A percentile compares a stretch with the other conserved stretches of the same genome.
Evolutionary conservation across 2,797 vertebrate genomes (phyloP).

Genomic region (Sardinella longiceps): DNA sequence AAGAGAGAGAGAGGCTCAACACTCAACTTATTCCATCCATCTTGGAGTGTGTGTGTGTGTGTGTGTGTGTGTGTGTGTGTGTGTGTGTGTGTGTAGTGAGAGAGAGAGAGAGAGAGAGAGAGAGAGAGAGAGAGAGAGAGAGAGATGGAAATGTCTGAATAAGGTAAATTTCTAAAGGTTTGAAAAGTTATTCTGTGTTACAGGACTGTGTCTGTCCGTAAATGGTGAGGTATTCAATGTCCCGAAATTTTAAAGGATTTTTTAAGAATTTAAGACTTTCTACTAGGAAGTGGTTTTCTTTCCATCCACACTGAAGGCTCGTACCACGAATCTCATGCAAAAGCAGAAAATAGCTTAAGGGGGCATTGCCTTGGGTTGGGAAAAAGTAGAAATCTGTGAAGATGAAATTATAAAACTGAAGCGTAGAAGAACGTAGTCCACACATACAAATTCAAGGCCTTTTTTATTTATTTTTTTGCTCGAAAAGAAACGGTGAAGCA

Average conservation of each 20-base stretch:
- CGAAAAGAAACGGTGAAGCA: conserved; percentile 76
- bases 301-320: too few relatives aligned
- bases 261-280: too few relatives aligned
- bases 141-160: neutral
- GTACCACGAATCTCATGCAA: too few relatives aligned
- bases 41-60: too few relatives aligned
- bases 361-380: neutral
- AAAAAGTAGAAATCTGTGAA: conserved; percentile 31
- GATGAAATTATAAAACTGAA: conserved; percentile 37
- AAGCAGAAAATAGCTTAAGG: neutral
- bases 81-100: too few relatives aligned
- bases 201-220: neutral
- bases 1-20: neutral
- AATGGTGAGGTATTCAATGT: too few relatives aligned
- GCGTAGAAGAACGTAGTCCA: conserved; percentile 46
- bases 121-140: neutral
- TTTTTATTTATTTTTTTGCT: conserved; percentile 64
- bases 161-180: neutral
- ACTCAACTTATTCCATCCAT: too few relatives aligned
- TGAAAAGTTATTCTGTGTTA: neutral
- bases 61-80: too few relatives aligned
- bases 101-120: too few relatives aligned
- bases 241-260: neutral
- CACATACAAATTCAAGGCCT: conserved; percentile 64
- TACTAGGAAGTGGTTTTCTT: too few relatives aligned